Conservation (phyloP, 2,113 vertebrate genomes). For the Abramis brama region DNA sequence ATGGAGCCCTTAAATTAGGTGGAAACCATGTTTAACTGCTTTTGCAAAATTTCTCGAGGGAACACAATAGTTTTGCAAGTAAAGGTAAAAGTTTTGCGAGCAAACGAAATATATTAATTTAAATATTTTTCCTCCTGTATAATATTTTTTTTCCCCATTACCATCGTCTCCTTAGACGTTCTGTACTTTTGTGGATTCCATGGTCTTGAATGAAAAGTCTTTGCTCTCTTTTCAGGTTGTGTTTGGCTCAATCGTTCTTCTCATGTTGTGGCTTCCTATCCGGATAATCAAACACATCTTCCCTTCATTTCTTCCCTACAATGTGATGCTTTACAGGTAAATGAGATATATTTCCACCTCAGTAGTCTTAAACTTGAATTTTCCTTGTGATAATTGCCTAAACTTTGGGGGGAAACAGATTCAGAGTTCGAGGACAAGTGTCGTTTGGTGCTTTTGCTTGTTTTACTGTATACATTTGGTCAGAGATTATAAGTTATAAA, state of each 20-base stretch:
- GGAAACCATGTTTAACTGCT: not conserved
- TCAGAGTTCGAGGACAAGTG: not conserved
- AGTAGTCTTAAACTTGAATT: conserved; percentile 10
- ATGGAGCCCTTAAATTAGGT: not conserved
- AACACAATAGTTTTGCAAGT: not conserved
- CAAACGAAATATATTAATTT: not conserved
- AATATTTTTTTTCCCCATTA: not conserved
- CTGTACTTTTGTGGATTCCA: not conserved
- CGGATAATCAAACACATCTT: conserved; percentile 90
- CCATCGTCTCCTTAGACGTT: not conserved
- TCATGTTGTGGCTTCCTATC: conserved; percentile 98
- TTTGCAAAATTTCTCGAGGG: not conserved
- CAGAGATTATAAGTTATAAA: not conserved
- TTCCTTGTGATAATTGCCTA: not conserved
- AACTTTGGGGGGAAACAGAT: not conserved
- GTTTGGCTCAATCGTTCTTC: conserved; percentile 94
- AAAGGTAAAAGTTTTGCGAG: not conserved
- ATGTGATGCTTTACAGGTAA: conserved; percentile 98
- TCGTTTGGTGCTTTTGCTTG: not conserved
- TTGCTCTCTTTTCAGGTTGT: conserved; percentile 81
- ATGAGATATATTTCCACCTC: not conserved
- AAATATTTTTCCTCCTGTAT: not conserved
- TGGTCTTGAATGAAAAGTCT: not conserved
- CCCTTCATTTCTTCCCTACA: conserved; percentile 93
- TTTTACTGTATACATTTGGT: not conserved